phyloP scores from a whole-genome alignment of 2,888 invertebrate genomes.

The Acanthoscelides obtectus region DNA sequence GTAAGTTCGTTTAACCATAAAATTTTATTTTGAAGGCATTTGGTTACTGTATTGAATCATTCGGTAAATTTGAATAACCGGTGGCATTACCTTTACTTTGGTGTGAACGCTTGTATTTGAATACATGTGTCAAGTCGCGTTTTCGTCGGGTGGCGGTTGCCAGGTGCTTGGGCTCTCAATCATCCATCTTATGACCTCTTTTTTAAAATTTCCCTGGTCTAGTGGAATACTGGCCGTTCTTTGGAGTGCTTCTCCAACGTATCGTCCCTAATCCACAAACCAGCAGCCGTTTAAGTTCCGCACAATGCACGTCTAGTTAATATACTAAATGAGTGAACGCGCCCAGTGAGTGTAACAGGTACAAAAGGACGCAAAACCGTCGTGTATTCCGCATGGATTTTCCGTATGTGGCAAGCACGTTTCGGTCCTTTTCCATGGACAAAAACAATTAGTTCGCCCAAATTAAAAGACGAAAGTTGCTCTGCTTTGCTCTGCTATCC shows the following conservation, averaged over 20 bases:
- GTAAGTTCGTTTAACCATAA: too few species aligned
- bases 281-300: background rate
- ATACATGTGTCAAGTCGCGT: too few species aligned
- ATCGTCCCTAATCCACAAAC: background rate
- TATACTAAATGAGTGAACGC: background rate
- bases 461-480: constrained; percentile 17
- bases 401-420: background rate
- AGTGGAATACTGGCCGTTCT: too few species aligned
- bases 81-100: too few species aligned
- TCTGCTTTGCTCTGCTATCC: constrained; percentile 4
- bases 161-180: too few species aligned
- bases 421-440: background rate
- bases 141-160: too few species aligned
- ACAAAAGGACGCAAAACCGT: background rate
- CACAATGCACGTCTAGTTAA: background rate
- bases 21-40: too few species aligned
- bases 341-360: background rate
- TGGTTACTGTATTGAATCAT: too few species aligned
- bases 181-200: too few species aligned
- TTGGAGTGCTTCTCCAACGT: background rate
- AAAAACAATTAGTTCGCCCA: constrained; percentile 13
- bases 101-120: too few species aligned
- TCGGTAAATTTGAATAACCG: too few species aligned
- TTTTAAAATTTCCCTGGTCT: too few species aligned
- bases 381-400: background rate